Conservation (phyloP, 2,113 vertebrate genomes). For the Garra rufa region DNA sequence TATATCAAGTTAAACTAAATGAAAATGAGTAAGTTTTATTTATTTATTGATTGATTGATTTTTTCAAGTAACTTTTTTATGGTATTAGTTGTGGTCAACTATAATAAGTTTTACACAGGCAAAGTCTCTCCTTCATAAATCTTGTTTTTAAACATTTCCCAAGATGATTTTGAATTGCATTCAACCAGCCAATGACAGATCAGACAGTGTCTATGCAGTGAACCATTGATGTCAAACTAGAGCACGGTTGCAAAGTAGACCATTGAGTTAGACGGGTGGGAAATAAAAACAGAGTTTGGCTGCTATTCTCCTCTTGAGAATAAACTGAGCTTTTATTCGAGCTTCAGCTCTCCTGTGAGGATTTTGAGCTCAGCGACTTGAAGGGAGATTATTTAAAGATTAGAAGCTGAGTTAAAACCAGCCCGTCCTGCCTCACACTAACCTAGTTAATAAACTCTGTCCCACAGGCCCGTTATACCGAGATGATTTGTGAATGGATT, state of each 20-base stretch:
- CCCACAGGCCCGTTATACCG: conserved; percentile 37
- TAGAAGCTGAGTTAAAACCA: conserved; percentile 46
- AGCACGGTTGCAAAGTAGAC: conserved; percentile 65
- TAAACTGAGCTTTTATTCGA: conserved; percentile 31
- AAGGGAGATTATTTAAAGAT: conserved; percentile 44
- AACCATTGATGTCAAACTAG: conserved; percentile 48
- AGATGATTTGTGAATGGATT: neutral
- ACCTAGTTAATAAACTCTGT: conserved; percentile 59
- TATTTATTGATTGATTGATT: too few species aligned
- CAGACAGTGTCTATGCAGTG: conserved; percentile 59
- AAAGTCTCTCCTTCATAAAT: too few species aligned
- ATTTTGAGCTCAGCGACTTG: conserved; percentile 13
- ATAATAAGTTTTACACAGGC: too few species aligned
- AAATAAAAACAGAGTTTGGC: conserved; percentile 38
- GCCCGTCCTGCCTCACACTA: conserved; percentile 66
- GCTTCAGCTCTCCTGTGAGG: conserved; percentile 24
- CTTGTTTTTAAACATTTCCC: too few species aligned
- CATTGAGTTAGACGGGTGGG: conserved; percentile 30
- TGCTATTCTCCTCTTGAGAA: conserved; percentile 22
- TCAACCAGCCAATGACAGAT: neutral
- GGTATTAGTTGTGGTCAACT: too few species aligned
- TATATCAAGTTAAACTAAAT: too few species aligned
- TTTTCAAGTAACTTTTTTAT: too few species aligned
- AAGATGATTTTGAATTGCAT: neutral
- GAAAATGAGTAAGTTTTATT: too few species aligned